phyloP scores from a whole-genome alignment of 2,113 vertebrate species.

The Gopherus flavomarginatus region DNA sequence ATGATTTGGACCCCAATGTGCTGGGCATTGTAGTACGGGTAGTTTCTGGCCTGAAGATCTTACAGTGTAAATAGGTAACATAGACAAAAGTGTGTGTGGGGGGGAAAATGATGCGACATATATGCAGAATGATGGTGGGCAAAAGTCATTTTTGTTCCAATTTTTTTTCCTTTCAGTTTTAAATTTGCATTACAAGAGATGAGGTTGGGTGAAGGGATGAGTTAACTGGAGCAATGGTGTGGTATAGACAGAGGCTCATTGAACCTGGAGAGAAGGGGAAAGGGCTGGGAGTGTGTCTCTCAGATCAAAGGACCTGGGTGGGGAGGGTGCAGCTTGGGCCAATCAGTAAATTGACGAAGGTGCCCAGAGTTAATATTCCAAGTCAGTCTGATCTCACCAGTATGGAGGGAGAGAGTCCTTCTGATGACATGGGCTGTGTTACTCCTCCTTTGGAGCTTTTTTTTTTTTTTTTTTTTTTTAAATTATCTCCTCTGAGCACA shows the following conservation, averaged over 20 bases:
- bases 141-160: not conserved
- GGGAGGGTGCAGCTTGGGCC: no score
- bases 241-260: no score
- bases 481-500: not conserved
- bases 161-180: no score
- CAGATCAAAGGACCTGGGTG: no score
- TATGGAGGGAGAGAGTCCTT: not conserved
- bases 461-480: no score
- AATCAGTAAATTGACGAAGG: not conserved
- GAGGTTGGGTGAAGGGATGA: no score
- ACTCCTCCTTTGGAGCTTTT: not conserved
- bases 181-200: no score
- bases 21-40: not conserved
- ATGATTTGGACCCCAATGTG: not conserved
- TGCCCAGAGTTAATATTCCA: not conserved
- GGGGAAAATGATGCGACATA: not conserved
- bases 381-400: not conserved
- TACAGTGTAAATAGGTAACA: not conserved
- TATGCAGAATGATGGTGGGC: not conserved
- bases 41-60: not conserved
- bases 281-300: no score
- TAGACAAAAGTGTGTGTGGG: not conserved
- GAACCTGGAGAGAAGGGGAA: no score
- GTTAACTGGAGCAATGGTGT: no score
- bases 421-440: not conserved